Base-by-base conservation (phyloP, 2,113 vertebrate genomes). In the Muscicapa adusta region DNA sequence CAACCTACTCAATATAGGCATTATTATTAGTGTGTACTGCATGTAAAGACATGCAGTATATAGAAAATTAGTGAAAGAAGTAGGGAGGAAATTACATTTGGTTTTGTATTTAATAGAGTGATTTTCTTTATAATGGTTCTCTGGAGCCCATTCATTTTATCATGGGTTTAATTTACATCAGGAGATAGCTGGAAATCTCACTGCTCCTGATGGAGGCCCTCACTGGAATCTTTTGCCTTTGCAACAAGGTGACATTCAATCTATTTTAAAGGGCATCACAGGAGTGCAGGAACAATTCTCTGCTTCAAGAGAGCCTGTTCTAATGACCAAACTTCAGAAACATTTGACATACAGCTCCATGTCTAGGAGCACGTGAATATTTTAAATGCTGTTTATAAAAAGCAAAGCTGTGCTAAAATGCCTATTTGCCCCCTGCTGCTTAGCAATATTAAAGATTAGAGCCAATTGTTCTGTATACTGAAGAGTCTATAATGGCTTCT, bases 371-470 rank as follows among this genome's bases (percentile, higher is more conserved):
- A 85, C 48, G 76, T 77, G 56, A 97, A 92, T 93, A 86, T 95
- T 97, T 96, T 97, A 96, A 97, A 96, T 88, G 80, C 80, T 96
- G 91, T 95, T 98, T 97, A 95, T 96, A 96, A 98, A 97, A 97
- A 96, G 89, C 62, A 96, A 97, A 94, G 93, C 91, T 96, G 88
- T 96, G 92, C 88, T 97, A 97, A 98, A 98, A 96, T 93, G 94
- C 78, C 93, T 96, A 94, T 97, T 97, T 97, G 80, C 96, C 96
- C 95, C 97, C 97, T 94, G 93, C 96, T 97, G 96, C 84, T 98
- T 97, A 96, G 92, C 94, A 96, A 82, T 97, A 97, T 97, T 98
- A 97, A 97, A 97, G 95, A 98, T 98, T 97, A 97, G 96, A 97
- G 90, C 19, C 94, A 97, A 97, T 97, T 97, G 95, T 96, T 97